Evolutionary conservation across 2,888 invertebrate genomes (phyloP).

Genomic region (Metellina segmentata): DNA sequence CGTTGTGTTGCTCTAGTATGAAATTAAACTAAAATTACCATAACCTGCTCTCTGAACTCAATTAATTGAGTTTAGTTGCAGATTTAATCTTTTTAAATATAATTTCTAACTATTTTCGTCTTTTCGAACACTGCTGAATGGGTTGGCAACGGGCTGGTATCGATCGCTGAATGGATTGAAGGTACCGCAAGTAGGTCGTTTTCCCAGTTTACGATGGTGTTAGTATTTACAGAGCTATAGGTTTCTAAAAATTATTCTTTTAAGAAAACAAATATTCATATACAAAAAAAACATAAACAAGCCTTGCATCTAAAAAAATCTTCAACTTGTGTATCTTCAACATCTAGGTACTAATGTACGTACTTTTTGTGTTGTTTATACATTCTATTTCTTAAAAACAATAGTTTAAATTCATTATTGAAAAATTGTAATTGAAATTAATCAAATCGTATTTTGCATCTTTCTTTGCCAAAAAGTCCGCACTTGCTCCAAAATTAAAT

Average conservation of each 20-base stretch:
- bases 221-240: constrained; percentile 42
- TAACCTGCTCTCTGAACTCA: neutral
- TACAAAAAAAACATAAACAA: neutral
- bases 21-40: too few relatives aligned
- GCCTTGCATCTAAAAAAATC: neutral
- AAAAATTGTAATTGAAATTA: neutral
- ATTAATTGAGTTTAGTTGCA: neutral
- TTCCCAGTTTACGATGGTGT: constrained; percentile 34
- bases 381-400: neutral
- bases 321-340: constrained; percentile 4
- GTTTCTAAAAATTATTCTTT: constrained; percentile 8
- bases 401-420: neutral
- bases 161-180: constrained; percentile 43
- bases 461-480: too few relatives aligned
- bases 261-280: neutral
- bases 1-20: too few relatives aligned
- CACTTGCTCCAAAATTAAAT: too few relatives aligned
- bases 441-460: too few relatives aligned
- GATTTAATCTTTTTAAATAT: neutral
- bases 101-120: neutral
- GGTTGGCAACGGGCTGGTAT: constrained; percentile 30
- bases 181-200: constrained; percentile 59
- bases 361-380: constrained; percentile 13
- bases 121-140: neutral
- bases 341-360: neutral